Base-by-base conservation (phyloP, 2,888 invertebrate species). In the Orgyia antiqua region DNA sequence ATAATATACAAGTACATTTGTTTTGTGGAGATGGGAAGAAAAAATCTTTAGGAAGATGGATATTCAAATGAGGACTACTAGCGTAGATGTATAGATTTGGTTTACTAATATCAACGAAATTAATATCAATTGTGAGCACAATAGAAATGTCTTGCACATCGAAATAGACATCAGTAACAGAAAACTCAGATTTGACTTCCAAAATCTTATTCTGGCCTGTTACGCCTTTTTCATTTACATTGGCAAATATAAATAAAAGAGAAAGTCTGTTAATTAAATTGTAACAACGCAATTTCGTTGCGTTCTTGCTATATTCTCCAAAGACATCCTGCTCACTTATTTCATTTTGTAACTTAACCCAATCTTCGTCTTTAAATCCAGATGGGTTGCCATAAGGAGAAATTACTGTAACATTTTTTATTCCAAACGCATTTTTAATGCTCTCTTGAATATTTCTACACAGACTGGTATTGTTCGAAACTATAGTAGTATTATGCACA, bases 1-100 rank as follows among this genome's bases (percentile, higher is more conserved):
- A 45, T 33, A 31, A 33, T 29, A 35, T 28, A 17, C 26, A 31
- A 15, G 26, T 20, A 41, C 49, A 52, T 32, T 54, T 52, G 43
- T 66, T 80, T 17, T 69, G 68, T 31, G 87, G 68, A 49, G 91
- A 91, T 1, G 93, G 93, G 58, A 92, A 92, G 67, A 93, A 93
- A 64, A 93, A 93, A 65, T 93, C 91, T 45, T 88, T 86, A 1
- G 93, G 93, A 31, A 93, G 77, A 63, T 88, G 86, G 35, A 92
- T 87, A 51, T 91, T 88, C 33, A 92, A 79, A 37, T 89, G 87
- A 10, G 93, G 92, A 35, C 89, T 87, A 33, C 88, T 88, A 5
- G 90, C 90, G 47, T 73, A 73, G 41, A 77, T 67, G 12, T 59
- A 52, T 13, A 55, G 44, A 24, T 60, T 59, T 3, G 68, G 66